Conservation (phyloP, 2,113 vertebrate genomes). For the Tauraco erythrolophus region DNA sequence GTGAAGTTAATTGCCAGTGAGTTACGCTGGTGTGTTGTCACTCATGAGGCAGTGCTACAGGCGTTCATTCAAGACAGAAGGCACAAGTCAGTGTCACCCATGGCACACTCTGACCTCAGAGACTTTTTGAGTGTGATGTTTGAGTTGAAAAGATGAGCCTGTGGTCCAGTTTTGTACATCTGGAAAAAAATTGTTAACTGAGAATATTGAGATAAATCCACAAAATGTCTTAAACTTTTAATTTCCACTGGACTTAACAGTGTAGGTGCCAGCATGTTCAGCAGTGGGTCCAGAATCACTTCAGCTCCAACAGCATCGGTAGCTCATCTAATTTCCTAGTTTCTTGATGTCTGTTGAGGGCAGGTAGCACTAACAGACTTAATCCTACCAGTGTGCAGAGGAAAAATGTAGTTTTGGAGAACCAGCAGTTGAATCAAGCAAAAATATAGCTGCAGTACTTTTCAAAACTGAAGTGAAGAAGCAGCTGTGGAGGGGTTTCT, state of each 20-base stretch:
- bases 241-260: not conserved
- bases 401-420: not conserved
- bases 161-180: not conserved
- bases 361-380: not conserved
- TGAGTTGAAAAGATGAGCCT: not conserved
- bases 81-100: not conserved
- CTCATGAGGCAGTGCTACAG: not conserved
- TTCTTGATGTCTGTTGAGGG: not conserved
- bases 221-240: not conserved
- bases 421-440: not conserved
- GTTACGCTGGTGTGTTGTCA: not conserved
- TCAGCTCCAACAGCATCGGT: not conserved
- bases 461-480: not conserved
- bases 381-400: not conserved
- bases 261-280: not conserved
- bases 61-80: not conserved
- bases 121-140: not conserved
- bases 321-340: not conserved
- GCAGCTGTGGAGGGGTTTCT: not conserved
- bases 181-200: not conserved
- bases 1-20: not conserved
- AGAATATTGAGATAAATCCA: not conserved
- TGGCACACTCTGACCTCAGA: not conserved
- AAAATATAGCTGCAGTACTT: not conserved
- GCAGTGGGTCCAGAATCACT: not conserved